Evolutionary conservation across 2,113 vertebrate species (phyloP).

Genomic region (Melanocharis versteri): DNA sequence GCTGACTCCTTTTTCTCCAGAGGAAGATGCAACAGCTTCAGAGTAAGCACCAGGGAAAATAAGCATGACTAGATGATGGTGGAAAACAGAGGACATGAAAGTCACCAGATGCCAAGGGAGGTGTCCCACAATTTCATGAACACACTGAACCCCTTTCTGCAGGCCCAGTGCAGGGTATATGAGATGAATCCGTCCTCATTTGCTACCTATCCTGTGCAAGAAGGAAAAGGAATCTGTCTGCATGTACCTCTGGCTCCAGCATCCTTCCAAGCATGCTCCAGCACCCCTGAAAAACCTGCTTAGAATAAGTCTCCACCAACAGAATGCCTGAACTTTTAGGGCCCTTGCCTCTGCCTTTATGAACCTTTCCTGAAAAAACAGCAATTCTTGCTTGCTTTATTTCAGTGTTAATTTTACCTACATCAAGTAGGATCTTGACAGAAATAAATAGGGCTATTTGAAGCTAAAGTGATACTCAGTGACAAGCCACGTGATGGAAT

Average conservation of each 20-base stretch:
- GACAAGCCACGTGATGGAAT: not conserved
- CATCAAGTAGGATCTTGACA: not conserved
- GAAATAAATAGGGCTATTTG: not conserved
- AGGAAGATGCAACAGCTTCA: not conserved
- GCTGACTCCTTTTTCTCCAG: not conserved
- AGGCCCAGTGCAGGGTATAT: not conserved
- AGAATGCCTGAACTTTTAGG: not conserved
- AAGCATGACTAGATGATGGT: not conserved
- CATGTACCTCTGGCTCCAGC: not conserved
- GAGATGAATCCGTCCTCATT: not conserved
- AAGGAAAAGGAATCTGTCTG: not conserved
- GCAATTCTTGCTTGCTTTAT: not conserved
- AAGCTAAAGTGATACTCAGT: not conserved
- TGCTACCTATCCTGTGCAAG: not conserved
- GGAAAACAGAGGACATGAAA: not conserved
- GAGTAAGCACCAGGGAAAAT: not conserved
- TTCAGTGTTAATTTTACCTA: not conserved
- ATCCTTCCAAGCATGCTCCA: not conserved
- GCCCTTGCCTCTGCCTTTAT: not conserved
- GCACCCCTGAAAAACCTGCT: not conserved
- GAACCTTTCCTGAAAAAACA: not conserved
- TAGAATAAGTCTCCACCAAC: not conserved
- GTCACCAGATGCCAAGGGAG: not conserved
- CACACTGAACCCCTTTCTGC: accelerated
- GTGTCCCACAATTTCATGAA: not conserved